Conservation (phyloP, 2,888 invertebrate species). For the Apomyelois bistriatella region DNA sequence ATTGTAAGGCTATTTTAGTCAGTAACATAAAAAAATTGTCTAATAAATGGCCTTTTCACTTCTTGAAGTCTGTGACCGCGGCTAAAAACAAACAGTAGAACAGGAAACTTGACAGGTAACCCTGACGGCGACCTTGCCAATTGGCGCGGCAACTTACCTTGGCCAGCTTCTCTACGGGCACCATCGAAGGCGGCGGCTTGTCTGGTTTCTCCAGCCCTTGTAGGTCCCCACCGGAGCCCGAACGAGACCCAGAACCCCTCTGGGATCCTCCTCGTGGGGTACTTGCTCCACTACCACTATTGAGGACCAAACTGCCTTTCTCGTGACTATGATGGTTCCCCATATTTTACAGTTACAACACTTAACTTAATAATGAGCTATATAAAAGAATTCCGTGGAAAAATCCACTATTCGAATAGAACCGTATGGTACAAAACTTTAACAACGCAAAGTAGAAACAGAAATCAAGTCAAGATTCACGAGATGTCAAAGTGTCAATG, state of each 20-base stretch:
- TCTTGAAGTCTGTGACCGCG: neutral
- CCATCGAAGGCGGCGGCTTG: constrained; percentile 77
- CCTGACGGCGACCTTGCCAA: constrained; percentile 32
- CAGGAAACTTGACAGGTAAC: constrained; percentile 35
- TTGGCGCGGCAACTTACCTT: constrained; percentile 76
- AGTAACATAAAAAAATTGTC: too few species aligned
- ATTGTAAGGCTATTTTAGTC: too few species aligned
- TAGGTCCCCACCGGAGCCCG: constrained; percentile 84
- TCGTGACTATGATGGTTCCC: constrained; percentile 67
- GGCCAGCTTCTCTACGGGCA: constrained; percentile 87
- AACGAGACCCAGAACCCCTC: constrained; percentile 75
- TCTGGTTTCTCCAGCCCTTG: constrained; percentile 80
- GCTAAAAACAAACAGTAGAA: constrained; percentile 10
- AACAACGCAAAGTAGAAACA: neutral
- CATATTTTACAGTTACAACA: constrained; percentile 36
- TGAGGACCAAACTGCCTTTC: constrained; percentile 34
- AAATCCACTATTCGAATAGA: neutral
- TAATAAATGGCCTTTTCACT: neutral
- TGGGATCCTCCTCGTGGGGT: constrained; percentile 68
- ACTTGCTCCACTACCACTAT: constrained; percentile 53
- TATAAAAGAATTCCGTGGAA: neutral
- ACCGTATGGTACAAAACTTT: neutral
- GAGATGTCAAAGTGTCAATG: neutral
- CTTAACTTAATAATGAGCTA: constrained; percentile 26
- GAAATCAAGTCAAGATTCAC: too few species aligned